phyloP scores from a whole-genome alignment of 1,140 invertebrate species.

The Diachasma alloeum region DNA sequence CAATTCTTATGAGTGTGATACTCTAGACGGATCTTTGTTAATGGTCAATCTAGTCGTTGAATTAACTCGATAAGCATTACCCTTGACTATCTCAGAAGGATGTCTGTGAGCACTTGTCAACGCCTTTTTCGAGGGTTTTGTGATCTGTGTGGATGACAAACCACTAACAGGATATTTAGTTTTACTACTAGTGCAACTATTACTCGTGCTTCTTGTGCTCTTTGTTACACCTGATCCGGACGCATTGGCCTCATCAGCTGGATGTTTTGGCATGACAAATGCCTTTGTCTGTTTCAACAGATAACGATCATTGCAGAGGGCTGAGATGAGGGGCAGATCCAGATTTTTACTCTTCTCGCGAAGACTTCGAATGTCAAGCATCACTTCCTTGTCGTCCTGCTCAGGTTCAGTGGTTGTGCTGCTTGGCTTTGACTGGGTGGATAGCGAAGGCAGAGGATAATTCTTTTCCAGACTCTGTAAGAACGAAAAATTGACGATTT shows the following conservation, averaged over 20 bases:
- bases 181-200: slow-evolving; percentile 53
- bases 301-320: slow-evolving; percentile 87
- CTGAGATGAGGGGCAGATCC: slow-evolving; percentile 87
- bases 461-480: slow-evolving; percentile 58
- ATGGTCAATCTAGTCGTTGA: slow-evolving; percentile 27
- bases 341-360: slow-evolving; percentile 87
- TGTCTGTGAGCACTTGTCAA: slow-evolving; percentile 68
- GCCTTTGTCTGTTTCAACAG: slow-evolving; percentile 86
- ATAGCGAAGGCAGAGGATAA: slow-evolving; percentile 55
- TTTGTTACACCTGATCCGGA: slow-evolving; percentile 35
- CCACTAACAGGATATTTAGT: slow-evolving; percentile 71
- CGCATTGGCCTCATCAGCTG: slow-evolving; percentile 38
- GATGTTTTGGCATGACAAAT: slow-evolving; percentile 77
- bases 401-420: slow-evolving; percentile 30
- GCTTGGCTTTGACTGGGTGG: slow-evolving; percentile 30
- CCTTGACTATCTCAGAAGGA: slow-evolving; percentile 64
- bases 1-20: slow-evolving; percentile 51
- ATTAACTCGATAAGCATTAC: slow-evolving; percentile 33
- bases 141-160: slow-evolving; percentile 68
- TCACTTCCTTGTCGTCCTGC: slow-evolving; percentile 54
- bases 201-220: slow-evolving; percentile 55
- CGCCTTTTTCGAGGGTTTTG: slow-evolving; percentile 67
- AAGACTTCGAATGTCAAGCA: slow-evolving; percentile 81
- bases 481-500: too few relatives aligned
- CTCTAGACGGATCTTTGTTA: slow-evolving; percentile 53